phyloP scores from a whole-genome alignment of 2,797 vertebrate species.

The Pipistrellus pygmaeus region DNA sequence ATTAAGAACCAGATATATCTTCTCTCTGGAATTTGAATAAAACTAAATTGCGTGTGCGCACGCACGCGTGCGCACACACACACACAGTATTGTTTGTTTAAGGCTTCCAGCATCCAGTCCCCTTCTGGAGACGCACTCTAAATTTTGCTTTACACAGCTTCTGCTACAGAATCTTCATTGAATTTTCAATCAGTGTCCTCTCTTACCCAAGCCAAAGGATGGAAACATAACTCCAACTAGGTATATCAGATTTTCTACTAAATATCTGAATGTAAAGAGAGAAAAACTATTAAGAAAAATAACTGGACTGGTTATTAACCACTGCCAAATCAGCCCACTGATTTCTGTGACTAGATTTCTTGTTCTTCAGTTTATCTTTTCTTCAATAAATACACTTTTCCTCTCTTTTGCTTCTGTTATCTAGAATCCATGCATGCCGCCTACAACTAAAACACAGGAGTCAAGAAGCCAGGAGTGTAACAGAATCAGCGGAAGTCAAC shows the following conservation, averaged over 20 bases:
- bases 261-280: background rate
- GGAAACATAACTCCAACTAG: background rate
- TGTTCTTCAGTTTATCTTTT: background rate
- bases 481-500: too few species aligned
- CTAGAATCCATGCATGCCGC: conserved; percentile 18
- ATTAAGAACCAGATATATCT: background rate
- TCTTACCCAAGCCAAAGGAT: background rate
- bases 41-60: background rate
- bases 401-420: conserved; percentile 9
- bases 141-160: background rate
- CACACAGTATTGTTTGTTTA: background rate
- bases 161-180: background rate
- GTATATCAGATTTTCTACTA: background rate
- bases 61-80: background rate
- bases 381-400: background rate
- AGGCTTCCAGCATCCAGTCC: background rate
- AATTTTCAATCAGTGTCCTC: background rate
- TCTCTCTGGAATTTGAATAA: background rate
- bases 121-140: background rate
- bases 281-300: conserved; percentile 17
- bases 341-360: background rate
- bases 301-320: background rate
- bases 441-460: background rate
- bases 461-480: too few species aligned
- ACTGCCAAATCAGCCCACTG: background rate